phyloP scores from a whole-genome alignment of 2,888 invertebrate species.

The Kryphioiulus occultus region DNA sequence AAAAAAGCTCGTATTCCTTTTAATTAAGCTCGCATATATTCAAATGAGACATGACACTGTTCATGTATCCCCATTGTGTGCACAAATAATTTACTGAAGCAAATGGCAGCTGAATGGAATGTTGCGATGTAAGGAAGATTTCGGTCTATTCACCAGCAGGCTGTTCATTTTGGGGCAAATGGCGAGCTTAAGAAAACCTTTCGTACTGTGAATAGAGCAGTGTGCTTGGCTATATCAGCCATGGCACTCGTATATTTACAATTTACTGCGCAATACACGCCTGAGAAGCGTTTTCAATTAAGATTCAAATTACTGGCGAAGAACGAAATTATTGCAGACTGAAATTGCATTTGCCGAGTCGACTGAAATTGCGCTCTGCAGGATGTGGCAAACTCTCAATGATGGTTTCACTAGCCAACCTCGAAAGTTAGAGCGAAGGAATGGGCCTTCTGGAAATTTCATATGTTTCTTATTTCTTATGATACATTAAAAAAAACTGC shows the following conservation, averaged over 20 bases:
- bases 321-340: conserved; percentile 45
- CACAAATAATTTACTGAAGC: conserved; percentile 23
- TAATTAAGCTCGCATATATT: conserved; percentile 23
- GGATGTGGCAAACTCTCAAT: background rate
- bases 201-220: background rate
- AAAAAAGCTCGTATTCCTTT: conserved; percentile 3
- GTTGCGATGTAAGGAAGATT: conserved; percentile 10
- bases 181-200: background rate
- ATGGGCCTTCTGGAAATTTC: background rate
- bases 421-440: background rate
- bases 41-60: conserved; percentile 17
- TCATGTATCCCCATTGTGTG: conserved; percentile 23
- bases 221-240: background rate
- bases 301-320: conserved; percentile 48
- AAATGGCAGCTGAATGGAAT: conserved; percentile 23
- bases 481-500: background rate
- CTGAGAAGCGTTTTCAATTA: conserved; percentile 47
- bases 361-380: conserved; percentile 43
- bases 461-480: background rate
- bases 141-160: conserved; percentile 15
- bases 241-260: conserved; percentile 5
- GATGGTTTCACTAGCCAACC: background rate
- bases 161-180: background rate
- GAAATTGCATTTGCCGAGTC: conserved; percentile 39
- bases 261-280: conserved; percentile 38